A percentile compares a stretch with the other conserved stretches of the same genome.
Evolutionary conservation across 2,113 vertebrate species (phyloP).

Genomic region (Alethe diademata): DNA sequence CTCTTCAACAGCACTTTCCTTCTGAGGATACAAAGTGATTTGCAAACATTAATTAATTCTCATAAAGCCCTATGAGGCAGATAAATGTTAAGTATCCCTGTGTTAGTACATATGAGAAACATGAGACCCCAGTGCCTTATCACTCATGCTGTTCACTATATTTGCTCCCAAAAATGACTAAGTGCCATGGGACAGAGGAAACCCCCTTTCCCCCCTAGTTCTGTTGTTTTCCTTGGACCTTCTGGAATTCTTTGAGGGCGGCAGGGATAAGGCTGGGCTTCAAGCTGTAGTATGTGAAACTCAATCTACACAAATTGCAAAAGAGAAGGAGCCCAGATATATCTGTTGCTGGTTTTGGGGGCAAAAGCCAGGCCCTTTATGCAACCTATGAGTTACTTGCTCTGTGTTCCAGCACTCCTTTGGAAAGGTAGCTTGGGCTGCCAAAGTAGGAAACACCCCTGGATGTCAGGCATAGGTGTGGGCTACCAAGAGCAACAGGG

Average conservation of each 20-base stretch:
- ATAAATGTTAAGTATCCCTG: slow-evolving; percentile 34
- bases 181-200: not conserved
- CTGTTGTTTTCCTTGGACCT: not conserved
- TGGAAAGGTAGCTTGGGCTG: not conserved
- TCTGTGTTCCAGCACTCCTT: rapidly evolving
- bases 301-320: not conserved
- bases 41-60: slow-evolving; percentile 62
- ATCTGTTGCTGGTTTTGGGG: not conserved
- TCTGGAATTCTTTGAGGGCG: not conserved
- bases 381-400: not conserved
- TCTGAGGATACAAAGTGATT: slow-evolving; percentile 57
- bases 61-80: slow-evolving; percentile 36
- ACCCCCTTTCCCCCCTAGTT: not conserved
- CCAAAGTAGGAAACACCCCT: not conserved
- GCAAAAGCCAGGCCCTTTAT: not conserved
- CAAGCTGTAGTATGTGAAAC: not conserved
- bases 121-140: slow-evolving; percentile 12
- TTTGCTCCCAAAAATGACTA: not conserved
- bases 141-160: not conserved
- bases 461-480: not conserved
- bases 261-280: not conserved
- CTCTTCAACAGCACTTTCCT: slow-evolving; percentile 33
- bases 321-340: not conserved
- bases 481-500: not conserved
- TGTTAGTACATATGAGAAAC: slow-evolving; percentile 32